Evolutionary conservation across 35 echinoderm and acorn worm species (phyloP).

Genomic region (Anneissia japonica): DNA sequence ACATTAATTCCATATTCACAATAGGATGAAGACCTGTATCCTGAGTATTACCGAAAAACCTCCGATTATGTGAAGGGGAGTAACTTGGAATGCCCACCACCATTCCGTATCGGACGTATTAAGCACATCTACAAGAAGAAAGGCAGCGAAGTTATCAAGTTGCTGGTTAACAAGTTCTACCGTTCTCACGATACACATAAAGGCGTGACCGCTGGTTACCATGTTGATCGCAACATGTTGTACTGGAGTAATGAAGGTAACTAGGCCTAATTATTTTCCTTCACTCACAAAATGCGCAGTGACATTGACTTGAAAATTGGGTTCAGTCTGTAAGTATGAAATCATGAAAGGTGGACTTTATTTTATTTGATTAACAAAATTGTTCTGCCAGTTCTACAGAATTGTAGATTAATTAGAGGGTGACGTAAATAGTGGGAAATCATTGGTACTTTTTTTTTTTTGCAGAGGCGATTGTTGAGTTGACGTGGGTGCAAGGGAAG

Average conservation of each 20-base stretch:
- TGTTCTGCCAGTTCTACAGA: too few relatives aligned
- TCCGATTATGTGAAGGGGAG: slow-evolving; percentile 89
- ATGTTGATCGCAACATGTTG: slow-evolving; percentile 83
- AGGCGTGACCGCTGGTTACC: slow-evolving; percentile 62
- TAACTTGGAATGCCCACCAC: slow-evolving; percentile 81
- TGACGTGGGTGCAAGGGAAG: slow-evolving; percentile 69
- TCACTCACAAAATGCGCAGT: too few relatives aligned
- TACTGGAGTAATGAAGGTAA: slow-evolving; percentile 98
- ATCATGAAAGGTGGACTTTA: too few relatives aligned
- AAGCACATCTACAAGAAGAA: slow-evolving; percentile 61
- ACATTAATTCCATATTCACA: background rate
- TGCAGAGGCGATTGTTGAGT: slow-evolving; percentile 75
- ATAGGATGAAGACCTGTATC: slow-evolving; percentile 87
- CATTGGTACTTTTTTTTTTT: too few relatives aligned
- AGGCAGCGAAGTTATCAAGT: slow-evolving; percentile 49
- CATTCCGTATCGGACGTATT: slow-evolving; percentile 85
- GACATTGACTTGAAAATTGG: too few relatives aligned
- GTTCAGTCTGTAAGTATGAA: too few relatives aligned
- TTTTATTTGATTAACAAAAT: too few relatives aligned
- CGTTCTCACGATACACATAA: slow-evolving; percentile 95
- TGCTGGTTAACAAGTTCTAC: slow-evolving; percentile 74
- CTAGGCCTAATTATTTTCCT: too few relatives aligned
- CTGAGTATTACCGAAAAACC: slow-evolving; percentile 79
- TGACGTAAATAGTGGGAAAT: too few relatives aligned
- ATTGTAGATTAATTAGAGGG: too few relatives aligned